Evolutionary conservation across 2,888 invertebrate genomes (phyloP).

Genomic region (Eristalis arbustorum): DNA sequence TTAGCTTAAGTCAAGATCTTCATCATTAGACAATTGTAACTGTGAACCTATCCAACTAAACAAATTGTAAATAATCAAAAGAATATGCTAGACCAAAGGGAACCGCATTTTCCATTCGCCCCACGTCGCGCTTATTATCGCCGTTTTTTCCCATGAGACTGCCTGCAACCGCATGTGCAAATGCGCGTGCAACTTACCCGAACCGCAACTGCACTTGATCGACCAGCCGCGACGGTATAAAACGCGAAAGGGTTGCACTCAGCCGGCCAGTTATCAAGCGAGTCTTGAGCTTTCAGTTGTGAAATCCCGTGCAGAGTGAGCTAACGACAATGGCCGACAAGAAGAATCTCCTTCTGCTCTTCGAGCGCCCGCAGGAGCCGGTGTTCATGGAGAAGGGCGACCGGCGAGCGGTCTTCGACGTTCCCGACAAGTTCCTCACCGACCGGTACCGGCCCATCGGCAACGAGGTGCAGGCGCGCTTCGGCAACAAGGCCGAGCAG

Average conservation of each 20-base stretch:
- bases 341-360: conserved; percentile 84
- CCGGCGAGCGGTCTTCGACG: conserved; percentile 83
- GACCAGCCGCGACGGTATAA: neutral
- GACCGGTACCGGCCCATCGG: conserved; percentile 82
- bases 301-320: neutral
- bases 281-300: neutral
- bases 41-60: conserved; percentile 27
- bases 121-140: no score
- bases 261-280: neutral
- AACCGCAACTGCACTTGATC: neutral
- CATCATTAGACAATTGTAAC: conserved; percentile 36
- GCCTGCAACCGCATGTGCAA: neutral
- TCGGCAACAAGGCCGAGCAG: conserved; percentile 81
- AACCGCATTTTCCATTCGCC: conserved; percentile 9
- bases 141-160: neutral
- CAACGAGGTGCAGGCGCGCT: conserved; percentile 82
- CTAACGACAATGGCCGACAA: conserved; percentile 78
- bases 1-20: conserved; percentile 6
- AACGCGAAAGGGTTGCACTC: neutral
- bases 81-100: conserved; percentile 36
- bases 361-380: conserved; percentile 89
- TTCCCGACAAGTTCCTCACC: conserved; percentile 84
- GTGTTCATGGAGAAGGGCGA: conserved; percentile 89
- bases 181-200: neutral
- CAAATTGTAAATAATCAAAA: conserved; percentile 52